phyloP scores from a whole-genome alignment of 2,888 invertebrate species.

The Amblyjoppa fuscipennis region DNA sequence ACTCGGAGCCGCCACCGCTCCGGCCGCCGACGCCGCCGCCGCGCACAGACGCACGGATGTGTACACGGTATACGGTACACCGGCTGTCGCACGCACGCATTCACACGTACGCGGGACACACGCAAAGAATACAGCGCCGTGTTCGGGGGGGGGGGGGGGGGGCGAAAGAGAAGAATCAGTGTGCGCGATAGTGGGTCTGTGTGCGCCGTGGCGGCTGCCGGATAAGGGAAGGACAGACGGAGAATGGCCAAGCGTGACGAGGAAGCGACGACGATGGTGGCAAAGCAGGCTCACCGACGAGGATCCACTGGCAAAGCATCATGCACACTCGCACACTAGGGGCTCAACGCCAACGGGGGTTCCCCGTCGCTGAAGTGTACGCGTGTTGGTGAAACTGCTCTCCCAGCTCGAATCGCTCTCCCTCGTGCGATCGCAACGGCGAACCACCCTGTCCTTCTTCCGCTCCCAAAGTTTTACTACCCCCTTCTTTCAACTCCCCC shows the following conservation, averaged over 20 bases:
- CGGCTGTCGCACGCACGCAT: slow-evolving; percentile 60
- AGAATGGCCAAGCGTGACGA: slow-evolving; percentile 21
- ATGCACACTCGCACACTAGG: slow-evolving; percentile 24
- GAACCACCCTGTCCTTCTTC: slow-evolving; percentile 39
- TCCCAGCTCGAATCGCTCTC: slow-evolving; percentile 74
- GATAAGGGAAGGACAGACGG: not conserved
- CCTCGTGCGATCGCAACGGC: slow-evolving; percentile 70
- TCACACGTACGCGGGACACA: slow-evolving; percentile 47
- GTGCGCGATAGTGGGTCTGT: slow-evolving; percentile 50
- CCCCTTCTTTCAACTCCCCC: slow-evolving; percentile 60
- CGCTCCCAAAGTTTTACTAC: slow-evolving; percentile 34
- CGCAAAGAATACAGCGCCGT: slow-evolving; percentile 19
- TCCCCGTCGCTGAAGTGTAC: slow-evolving; percentile 30
- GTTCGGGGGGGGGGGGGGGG: slow-evolving; percentile 12
- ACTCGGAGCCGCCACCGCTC: slow-evolving; percentile 54
- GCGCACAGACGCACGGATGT: slow-evolving; percentile 61
- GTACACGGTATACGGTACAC: slow-evolving; percentile 22
- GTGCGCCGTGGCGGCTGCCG: slow-evolving; percentile 52
- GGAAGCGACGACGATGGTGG: slow-evolving; percentile 60
- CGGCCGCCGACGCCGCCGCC: slow-evolving; percentile 63
- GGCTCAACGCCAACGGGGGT: slow-evolving; percentile 52
- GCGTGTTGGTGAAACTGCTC: slow-evolving; percentile 65
- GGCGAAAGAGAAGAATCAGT: slow-evolving; percentile 58
- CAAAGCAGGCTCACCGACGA: slow-evolving; percentile 61
- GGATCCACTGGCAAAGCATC: slow-evolving; percentile 48